Conservation (phyloP, 2,888 invertebrate genomes). For the Mystacides longicornis region DNA sequence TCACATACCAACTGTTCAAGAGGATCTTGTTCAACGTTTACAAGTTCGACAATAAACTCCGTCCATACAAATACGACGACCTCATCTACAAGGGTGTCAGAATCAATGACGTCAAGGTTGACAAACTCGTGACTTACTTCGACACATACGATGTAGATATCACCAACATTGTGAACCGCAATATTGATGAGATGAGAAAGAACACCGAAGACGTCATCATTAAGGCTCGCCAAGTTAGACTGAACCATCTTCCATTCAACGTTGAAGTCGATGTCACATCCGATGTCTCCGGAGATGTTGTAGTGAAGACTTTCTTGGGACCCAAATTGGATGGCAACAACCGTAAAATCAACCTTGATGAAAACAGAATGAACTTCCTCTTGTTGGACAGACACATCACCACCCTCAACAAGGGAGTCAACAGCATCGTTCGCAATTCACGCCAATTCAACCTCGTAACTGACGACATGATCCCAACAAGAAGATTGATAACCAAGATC, state of each 20-base stretch:
- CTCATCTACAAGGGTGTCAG: slow-evolving; percentile 57
- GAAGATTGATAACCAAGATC: slow-evolving; percentile 31
- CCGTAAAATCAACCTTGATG: slow-evolving; percentile 41
- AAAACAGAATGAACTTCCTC: slow-evolving; percentile 23
- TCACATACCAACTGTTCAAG: slow-evolving; percentile 63
- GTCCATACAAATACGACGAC: slow-evolving; percentile 57
- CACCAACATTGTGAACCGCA: slow-evolving; percentile 50
- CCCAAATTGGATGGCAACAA: slow-evolving; percentile 58
- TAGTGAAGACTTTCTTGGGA: slow-evolving; percentile 61
- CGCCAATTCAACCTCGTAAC: slow-evolving; percentile 56
- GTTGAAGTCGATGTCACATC: slow-evolving; percentile 49
- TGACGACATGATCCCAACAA: slow-evolving; percentile 50
- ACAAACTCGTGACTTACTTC: slow-evolving; percentile 61
- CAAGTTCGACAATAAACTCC: slow-evolving; percentile 53
- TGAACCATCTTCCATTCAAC: slow-evolving; percentile 59
- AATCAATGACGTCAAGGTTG: slow-evolving; percentile 54
- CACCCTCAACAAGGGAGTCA: slow-evolving; percentile 56
- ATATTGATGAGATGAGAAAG: slow-evolving; percentile 43
- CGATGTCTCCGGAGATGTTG: slow-evolving; percentile 50
- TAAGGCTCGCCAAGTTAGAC: slow-evolving; percentile 52
- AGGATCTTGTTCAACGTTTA: slow-evolving; percentile 49
- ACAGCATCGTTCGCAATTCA: slow-evolving; percentile 60
- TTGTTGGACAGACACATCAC: slow-evolving; percentile 40
- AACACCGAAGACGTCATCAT: slow-evolving; percentile 44
- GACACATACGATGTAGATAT: slow-evolving; percentile 60